phyloP scores from a whole-genome alignment of 64 coral and sea anemone genomes.

The Catalaphyllia jardinei region DNA sequence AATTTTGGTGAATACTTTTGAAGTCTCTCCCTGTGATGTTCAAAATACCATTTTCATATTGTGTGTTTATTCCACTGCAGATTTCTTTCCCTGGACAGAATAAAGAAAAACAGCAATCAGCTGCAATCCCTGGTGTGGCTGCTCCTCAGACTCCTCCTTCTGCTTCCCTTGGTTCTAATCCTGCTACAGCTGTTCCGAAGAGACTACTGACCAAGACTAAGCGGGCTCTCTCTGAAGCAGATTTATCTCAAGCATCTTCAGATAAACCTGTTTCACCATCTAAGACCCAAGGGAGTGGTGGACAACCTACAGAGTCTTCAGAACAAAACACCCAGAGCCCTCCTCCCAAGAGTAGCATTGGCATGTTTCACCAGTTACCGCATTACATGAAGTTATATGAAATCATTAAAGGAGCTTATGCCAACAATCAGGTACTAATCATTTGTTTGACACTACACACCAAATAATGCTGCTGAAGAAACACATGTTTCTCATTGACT shows the following conservation, averaged over 20 bases:
- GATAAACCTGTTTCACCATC: constrained; percentile 74
- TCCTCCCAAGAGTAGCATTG: constrained; percentile 74
- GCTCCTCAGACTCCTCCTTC: constrained; percentile 62
- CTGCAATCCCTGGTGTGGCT: constrained; percentile 49
- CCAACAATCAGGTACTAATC: constrained; percentile 74
- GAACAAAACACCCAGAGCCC: constrained; percentile 64
- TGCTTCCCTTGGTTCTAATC: not conserved
- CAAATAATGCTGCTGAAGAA: no score
- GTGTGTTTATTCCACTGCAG: constrained; percentile 37
- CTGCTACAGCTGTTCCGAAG: constrained; percentile 69
- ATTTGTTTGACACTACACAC: no score
- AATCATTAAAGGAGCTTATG: constrained; percentile 79
- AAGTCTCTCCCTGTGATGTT: no score
- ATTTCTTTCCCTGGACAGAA: constrained; percentile 85
- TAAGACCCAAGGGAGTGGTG: constrained; percentile 57
- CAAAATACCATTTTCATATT: no score
- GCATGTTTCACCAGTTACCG: constrained; percentile 75
- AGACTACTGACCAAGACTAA: constrained; percentile 85
- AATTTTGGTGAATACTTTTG: no score
- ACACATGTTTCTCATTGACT: no score
- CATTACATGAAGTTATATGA: constrained; percentile 96
- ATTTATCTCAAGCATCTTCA: constrained; percentile 32
- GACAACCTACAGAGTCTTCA: constrained; percentile 31
- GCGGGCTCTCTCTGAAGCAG: constrained; percentile 81
- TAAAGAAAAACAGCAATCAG: constrained; percentile 76